Evolutionary conservation across 2,113 vertebrate genomes (phyloP).

Genomic region (Poecilia latipinna): DNA sequence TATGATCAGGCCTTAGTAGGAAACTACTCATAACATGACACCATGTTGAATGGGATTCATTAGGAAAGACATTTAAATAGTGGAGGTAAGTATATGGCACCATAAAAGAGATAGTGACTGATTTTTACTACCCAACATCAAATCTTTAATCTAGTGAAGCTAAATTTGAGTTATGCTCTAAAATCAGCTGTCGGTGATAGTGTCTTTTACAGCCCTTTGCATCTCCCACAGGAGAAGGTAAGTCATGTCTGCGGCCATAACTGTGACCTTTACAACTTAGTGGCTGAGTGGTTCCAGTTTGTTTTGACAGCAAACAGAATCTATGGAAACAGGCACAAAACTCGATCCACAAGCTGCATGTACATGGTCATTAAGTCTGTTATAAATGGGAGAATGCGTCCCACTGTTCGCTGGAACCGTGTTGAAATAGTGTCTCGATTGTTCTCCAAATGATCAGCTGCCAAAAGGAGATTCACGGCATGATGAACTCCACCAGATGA

Average conservation of each 20-base stretch:
- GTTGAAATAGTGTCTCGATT: slow-evolving; percentile 71
- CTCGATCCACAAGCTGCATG: slow-evolving; percentile 36
- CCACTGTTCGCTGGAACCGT: slow-evolving; percentile 47
- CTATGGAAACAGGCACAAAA: slow-evolving; percentile 59
- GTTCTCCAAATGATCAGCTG: slow-evolving; percentile 62
- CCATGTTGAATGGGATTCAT: neutral
- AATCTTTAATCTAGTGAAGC: neutral
- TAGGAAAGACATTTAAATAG: neutral
- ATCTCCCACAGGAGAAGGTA: slow-evolving; percentile 11
- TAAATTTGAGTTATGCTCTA: neutral
- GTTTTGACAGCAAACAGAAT: slow-evolving; percentile 59
- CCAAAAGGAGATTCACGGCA: slow-evolving; percentile 61
- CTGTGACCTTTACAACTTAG: slow-evolving; percentile 14
- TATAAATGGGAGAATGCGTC: slow-evolving; percentile 62
- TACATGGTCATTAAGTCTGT: slow-evolving; percentile 51
- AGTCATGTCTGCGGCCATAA: slow-evolving; percentile 18
- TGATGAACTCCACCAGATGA: slow-evolving; percentile 61
- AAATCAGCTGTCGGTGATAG: neutral
- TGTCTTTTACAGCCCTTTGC: neutral
- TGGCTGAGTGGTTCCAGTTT: slow-evolving; percentile 37
- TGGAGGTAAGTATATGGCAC: neutral
- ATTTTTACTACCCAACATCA: neutral
- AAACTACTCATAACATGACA: neutral
- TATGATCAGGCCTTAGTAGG: neutral
- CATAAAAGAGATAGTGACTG: neutral